Percentiles rank a stretch among this genome's conserved stretches.
phyloP scores from a whole-genome alignment of 2,113 vertebrate genomes.

The Actinemys pallida region DNA sequence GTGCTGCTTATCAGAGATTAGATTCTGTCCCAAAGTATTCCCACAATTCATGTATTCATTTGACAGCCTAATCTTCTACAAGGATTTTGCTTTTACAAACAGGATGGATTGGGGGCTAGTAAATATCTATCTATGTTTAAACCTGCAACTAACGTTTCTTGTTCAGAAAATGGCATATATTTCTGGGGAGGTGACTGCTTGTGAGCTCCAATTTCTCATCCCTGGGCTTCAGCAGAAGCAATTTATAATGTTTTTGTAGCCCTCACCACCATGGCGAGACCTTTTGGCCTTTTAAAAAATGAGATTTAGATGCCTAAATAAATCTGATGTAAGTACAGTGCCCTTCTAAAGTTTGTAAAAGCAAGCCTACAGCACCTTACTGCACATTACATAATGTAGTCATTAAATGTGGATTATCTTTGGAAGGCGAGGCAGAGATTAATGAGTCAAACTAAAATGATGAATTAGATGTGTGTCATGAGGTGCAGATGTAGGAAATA shows the following conservation, averaged over 20 bases:
- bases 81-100: constrained; percentile 1
- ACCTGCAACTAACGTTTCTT: constrained; percentile 10
- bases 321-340: neutral
- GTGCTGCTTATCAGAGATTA: neutral
- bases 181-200: neutral
- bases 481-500: constrained; percentile 25
- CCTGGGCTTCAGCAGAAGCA: neutral
- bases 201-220: constrained; percentile 33
- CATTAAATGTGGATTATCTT: constrained; percentile 56
- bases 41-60: neutral
- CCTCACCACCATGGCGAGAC: neutral
- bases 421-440: constrained; percentile 56
- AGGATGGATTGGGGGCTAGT: neutral
- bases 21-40: neutral
- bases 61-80: neutral
- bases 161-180: constrained; percentile 21
- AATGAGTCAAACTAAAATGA: constrained; percentile 58
- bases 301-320: constrained; percentile 11
- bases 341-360: constrained; percentile 18
- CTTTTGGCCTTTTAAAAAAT: constrained; percentile 30
- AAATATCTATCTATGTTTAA: constrained; percentile 56
- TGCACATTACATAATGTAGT: constrained; percentile 10
- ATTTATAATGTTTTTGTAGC: constrained; percentile 10
- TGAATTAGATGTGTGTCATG: constrained; percentile 28
- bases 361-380: neutral